Base-by-base conservation (phyloP, 2,797 vertebrate species). In the Rhinogobio ventralis region DNA sequence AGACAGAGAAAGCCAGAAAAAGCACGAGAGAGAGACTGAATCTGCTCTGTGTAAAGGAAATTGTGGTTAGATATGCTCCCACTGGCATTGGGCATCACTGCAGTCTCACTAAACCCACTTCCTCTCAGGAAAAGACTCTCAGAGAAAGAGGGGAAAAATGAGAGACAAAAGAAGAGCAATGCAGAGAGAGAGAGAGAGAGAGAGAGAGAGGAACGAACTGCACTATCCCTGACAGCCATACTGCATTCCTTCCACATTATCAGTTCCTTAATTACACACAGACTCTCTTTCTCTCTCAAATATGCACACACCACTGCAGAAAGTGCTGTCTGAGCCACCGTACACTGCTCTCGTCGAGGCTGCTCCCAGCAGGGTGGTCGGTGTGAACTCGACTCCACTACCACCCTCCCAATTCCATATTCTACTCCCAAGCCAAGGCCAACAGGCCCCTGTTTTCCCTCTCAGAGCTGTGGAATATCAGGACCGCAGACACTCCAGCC, bases 221-320 rank as follows among this genome's bases (percentile, higher is more conserved):
- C 66, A 85, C 62, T 69, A 72, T 86, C 84, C 75, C 79, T 83
- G 76, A 85, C 84, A 88, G 86, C 85, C 86, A 77, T 76, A 51
- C 81, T 79, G 66, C 89, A 90, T 89, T 90, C 88, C 87, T 89
- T 89, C 83, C 88, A 90, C 88, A 89, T 90, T 87, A 89, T 89
- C 86, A 84, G 82, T 72, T 79, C 79, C 81, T 81, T 87, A 88
- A 89, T 89, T 87, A 86, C 86, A 90, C 82, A 72, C 87, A 88
- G 84, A 85, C 84, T 81, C 85, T 25, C 55, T 57, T 28, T 55
- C 60, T 20, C 68, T 57, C 62, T 66, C 53, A 80, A 45, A 86
- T 45, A 87, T 68, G 73, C 69, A 81, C 15, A 81, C 42, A 69
- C 36, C 66, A 57, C 20, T 62, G 64, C 68, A 74, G 42, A 83